phyloP scores from a whole-genome alignment of 1,140 invertebrate genomes.

The Musca vetustissima region DNA sequence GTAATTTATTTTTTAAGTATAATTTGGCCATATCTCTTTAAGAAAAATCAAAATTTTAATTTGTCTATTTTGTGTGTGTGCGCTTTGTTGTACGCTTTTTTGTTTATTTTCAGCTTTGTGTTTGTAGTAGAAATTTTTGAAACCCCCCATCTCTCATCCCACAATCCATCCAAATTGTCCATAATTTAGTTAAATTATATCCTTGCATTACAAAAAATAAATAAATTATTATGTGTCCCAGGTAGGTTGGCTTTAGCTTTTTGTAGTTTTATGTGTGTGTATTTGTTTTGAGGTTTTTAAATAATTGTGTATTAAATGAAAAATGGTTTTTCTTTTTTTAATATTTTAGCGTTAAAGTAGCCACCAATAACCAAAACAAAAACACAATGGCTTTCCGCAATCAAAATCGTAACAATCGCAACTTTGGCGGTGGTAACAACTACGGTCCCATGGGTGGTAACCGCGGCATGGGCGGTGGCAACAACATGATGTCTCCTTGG shows the following conservation, averaged over 20 bases:
- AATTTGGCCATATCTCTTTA: background rate
- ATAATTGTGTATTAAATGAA: constrained; percentile 1
- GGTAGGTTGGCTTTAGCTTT: constrained; percentile 16
- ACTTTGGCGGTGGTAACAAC: constrained; percentile 51
- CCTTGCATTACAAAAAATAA: constrained; percentile 5
- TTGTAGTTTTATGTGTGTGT: background rate
- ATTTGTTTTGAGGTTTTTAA: background rate
- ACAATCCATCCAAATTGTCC: background rate
- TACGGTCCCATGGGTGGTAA: constrained; percentile 44
- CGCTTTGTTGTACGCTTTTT: constrained; percentile 6
- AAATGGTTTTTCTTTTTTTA: constrained; percentile 6
- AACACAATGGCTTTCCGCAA: constrained; percentile 52
- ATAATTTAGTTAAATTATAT: constrained; percentile 9
- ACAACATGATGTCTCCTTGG: constrained; percentile 51
- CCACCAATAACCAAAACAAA: constrained; percentile 7
- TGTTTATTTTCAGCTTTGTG: constrained; percentile 5
- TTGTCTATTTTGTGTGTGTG: background rate
- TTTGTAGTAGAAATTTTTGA: constrained; percentile 7
- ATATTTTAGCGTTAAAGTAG: constrained; percentile 29
- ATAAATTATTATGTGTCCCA: constrained; percentile 18
- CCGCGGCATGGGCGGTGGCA: constrained; percentile 39
- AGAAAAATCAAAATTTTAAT: background rate
- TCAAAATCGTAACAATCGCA: constrained; percentile 48
- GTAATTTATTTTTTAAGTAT: background rate
- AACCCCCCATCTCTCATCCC: background rate